Evolutionary conservation across 2,888 invertebrate genomes (phyloP).

Genomic region (Tetranychus piercei): DNA sequence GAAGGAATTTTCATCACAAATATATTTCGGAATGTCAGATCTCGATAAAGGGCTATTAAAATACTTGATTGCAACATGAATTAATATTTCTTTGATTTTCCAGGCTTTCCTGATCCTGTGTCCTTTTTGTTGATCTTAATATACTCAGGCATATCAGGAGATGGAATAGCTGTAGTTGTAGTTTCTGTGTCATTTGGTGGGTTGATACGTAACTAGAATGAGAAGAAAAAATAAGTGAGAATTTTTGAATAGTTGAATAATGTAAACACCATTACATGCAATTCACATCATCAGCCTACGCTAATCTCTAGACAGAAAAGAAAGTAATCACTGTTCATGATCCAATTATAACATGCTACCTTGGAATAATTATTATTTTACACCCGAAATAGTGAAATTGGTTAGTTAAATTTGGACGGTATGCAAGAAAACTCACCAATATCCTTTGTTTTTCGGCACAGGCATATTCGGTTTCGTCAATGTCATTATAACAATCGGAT

Average conservation of each 20-base stretch:
- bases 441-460: slow-evolving; percentile 61
- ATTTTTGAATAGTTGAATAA: neutral
- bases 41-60: too few species aligned
- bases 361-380: neutral
- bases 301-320: neutral
- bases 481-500: slow-evolving; percentile 58
- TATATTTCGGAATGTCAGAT: too few species aligned
- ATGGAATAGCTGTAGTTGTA: slow-evolving; percentile 24
- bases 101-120: slow-evolving; percentile 1
- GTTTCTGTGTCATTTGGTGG: slow-evolving; percentile 26
- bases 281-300: neutral
- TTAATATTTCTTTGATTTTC: slow-evolving; percentile 8
- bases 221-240: neutral
- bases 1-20: too few species aligned
- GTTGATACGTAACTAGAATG: slow-evolving; percentile 24
- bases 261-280: neutral
- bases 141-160: slow-evolving; percentile 24
- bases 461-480: slow-evolving; percentile 57
- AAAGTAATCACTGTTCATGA: neutral
- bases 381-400: neutral
- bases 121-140: slow-evolving; percentile 14
- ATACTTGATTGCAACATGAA: neutral
- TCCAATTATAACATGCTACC: neutral
- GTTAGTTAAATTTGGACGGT: too few species aligned
- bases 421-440: slow-evolving; percentile 39